These are phyloP conservation scores for Dicyema japonicum DNA, from an alignment of 1,140 invertebrate species.

Conservation along the genomic window DNA sequence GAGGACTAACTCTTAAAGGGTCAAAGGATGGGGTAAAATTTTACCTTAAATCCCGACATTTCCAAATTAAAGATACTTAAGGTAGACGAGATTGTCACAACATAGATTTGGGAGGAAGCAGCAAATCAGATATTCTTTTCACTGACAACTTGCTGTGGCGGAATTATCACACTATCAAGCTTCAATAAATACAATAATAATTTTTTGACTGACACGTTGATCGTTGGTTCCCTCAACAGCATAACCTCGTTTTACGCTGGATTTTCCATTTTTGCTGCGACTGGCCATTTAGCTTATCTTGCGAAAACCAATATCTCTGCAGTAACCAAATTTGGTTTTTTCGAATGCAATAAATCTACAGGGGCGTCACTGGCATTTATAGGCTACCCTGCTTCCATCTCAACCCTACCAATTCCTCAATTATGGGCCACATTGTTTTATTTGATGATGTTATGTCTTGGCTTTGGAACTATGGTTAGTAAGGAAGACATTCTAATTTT, in stretches of 20 bases:
- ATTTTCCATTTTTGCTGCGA: constrained; percentile 1
- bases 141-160: constrained; percentile 58
- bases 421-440: constrained; percentile 88
- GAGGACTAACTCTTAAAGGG: constrained; percentile 39
- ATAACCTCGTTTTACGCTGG: constrained; percentile 1
- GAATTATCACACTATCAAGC: constrained; percentile 62
- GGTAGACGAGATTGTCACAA: no score
- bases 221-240: constrained; percentile 1
- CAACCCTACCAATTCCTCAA: constrained; percentile 61
- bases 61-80: constrained; percentile 1
- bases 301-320: background rate
- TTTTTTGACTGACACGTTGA: constrained; percentile 18
- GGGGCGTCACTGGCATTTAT: constrained; percentile 73
- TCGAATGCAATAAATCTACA: constrained; percentile 8
- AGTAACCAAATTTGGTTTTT: background rate
- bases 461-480: constrained; percentile 55
- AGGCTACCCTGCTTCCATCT: constrained; percentile 74
- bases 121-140: constrained; percentile 69
- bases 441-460: constrained; percentile 68
- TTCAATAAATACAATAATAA: constrained; percentile 68
- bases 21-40: constrained; percentile 38
- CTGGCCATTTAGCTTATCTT: background rate
- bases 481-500: no score
- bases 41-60: constrained; percentile 4
- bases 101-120: constrained; percentile 63